These are phyloP conservation scores for Stichopus chloronotus DNA, from an alignment of 35 echinoderm and acorn worm species.

Conservation along the genomic window DNA sequence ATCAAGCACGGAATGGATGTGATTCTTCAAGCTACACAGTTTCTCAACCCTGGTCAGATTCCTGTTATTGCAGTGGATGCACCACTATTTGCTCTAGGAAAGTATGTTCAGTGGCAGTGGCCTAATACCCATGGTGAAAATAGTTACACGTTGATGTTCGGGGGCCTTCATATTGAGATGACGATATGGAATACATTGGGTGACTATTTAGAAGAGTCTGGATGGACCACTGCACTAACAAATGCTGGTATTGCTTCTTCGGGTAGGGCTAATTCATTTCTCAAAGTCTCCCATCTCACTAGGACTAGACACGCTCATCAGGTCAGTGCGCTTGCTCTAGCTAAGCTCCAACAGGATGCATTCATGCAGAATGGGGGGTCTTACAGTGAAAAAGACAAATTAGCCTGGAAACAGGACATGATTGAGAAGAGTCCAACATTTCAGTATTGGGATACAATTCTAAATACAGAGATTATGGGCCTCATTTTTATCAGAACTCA, in stretches of 20 bases:
- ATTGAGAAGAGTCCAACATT: too few relatives aligned
- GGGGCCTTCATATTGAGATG: constrained; percentile 22
- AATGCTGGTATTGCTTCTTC: constrained; percentile 58
- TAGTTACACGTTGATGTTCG: neutral
- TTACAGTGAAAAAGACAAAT: neutral
- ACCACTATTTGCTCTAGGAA: constrained; percentile 38
- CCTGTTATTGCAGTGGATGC: constrained; percentile 40
- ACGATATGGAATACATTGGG: constrained; percentile 39
- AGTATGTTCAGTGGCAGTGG: constrained; percentile 50
- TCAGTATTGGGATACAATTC: neutral
- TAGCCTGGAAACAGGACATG: neutral
- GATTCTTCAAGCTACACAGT: neutral
- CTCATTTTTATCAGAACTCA: neutral
- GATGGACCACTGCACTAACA: constrained; percentile 58
- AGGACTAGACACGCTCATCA: constrained; percentile 57
- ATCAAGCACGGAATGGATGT: constrained; percentile 38
- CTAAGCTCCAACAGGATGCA: constrained; percentile 42
- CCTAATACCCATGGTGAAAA: constrained; percentile 2
- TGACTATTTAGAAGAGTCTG: constrained; percentile 52
- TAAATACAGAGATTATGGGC: neutral
- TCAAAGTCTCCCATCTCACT: constrained; percentile 44
- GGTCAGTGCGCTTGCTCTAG: constrained; percentile 44
- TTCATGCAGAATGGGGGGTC: neutral
- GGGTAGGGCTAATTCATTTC: constrained; percentile 67
- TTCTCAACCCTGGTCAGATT: constrained; percentile 37